phyloP scores from a whole-genome alignment of 1,140 invertebrate genomes.

The Sarcophaga bullata region DNA sequence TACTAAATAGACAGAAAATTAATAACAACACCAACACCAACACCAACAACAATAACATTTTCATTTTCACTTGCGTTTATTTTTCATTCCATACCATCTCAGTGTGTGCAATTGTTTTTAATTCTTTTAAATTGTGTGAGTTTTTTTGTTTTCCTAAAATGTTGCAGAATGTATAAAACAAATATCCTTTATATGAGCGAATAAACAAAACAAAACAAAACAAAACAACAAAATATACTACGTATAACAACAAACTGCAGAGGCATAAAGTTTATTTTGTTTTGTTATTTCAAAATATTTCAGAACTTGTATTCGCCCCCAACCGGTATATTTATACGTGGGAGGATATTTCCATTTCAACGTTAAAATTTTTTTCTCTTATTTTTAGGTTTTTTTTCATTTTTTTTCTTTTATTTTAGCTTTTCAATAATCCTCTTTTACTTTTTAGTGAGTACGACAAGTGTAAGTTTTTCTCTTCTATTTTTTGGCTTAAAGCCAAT shows the following conservation, averaged over 20 bases:
- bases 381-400: neutral
- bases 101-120: neutral
- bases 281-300: neutral
- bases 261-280: neutral
- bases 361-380: neutral
- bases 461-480: neutral
- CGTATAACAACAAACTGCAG: neutral
- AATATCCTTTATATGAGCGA: neutral
- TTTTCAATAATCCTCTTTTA: constrained; percentile 1
- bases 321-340: neutral
- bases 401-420: too few relatives aligned
- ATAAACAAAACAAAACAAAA: neutral
- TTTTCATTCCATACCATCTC: neutral
- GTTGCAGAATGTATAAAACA: neutral
- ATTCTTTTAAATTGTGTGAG: neutral
- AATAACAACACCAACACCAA: neutral
- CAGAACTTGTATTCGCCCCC: neutral
- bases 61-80: neutral
- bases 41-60: neutral
- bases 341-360: neutral
- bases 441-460: neutral
- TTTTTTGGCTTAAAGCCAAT: neutral
- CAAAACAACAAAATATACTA: neutral
- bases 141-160: too few relatives aligned
- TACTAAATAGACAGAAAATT: neutral